Evolutionary conservation across 2,113 vertebrate species (phyloP), one percentile per base, ranked within the genome.

Genomic region (Polyodon spathula): DNA sequence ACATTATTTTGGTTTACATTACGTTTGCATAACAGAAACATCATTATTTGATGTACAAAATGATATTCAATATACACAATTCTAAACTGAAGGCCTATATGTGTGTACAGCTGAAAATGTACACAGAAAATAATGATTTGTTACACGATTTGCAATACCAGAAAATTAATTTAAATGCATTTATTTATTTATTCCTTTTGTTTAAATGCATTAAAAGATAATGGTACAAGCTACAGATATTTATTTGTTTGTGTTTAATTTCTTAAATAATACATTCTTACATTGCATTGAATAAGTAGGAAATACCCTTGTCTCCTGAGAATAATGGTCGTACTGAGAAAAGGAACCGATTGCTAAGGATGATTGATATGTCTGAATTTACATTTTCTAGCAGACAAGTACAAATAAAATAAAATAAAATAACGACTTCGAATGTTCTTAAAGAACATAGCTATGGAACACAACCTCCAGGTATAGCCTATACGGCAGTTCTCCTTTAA

Each of bases 401-500:
- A 10, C 27, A 27, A 27, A 27, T 27, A 27, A 27, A 27, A 27
- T 27, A 27, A 27, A 27, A 27, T 27, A 27, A 27, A 27, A 27
- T 27, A 27, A 27, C 27, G 27, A 3, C 27, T 27, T 27, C 27
- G 27, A 27, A 27, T 27, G 27, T 27, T 27, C 27, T 27, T 27
- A 27, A 15, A 58, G 66, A 68, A 37, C 46, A 46, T 58, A 56
- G 56, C 17, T 12, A 7, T 38, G 27, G 37, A 8, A 39, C 44
- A 14, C 38, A 16, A 9, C 2, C 40, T n/a, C 44, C 41, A 58
- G 37, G 37, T 43, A 44, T 10, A n/a, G 48, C 5, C 40, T 37
- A 58, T 8, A 4, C 41, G 41, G 56, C 14, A 40, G 68, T 72
- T 80, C 75, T 75, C 82, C 84, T 82, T 82, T 81, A 82, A 81